phyloP scores from a whole-genome alignment of 2,797 vertebrate genomes.

The Poecilia gillii region DNA sequence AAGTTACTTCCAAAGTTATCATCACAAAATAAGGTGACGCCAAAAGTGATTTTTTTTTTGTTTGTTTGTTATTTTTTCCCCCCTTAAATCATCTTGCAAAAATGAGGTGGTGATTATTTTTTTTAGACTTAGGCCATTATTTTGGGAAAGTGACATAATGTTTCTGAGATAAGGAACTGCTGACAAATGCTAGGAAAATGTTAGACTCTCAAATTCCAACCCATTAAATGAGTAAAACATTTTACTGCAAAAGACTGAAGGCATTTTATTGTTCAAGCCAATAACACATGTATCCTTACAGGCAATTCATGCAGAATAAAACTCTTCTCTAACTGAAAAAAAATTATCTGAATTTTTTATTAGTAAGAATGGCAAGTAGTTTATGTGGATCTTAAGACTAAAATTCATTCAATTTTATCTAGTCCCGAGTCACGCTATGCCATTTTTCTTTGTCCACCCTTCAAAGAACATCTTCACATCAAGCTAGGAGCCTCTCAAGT shows the following conservation, averaged over 20 bases:
- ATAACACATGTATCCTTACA: not conserved
- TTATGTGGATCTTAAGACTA: not conserved
- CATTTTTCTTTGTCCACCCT: not conserved
- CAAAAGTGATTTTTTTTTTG: too few relatives aligned
- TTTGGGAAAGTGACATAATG: not conserved
- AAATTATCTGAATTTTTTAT: not conserved
- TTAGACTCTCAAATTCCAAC: not conserved
- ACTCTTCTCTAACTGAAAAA: not conserved
- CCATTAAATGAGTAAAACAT: not conserved
- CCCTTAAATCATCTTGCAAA: too few relatives aligned
- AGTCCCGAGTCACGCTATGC: not conserved
- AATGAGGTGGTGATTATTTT: too few relatives aligned
- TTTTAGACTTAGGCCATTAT: too few relatives aligned
- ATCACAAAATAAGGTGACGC: too few relatives aligned
- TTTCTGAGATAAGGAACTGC: not conserved
- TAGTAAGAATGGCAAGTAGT: not conserved
- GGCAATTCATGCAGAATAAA: not conserved
- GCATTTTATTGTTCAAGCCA: not conserved
- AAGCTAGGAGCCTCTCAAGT: constrained; percentile 24
- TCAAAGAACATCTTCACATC: constrained; percentile 9
- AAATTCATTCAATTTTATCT: not conserved
- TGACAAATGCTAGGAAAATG: not conserved
- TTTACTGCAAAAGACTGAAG: not conserved
- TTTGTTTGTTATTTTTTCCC: too few relatives aligned
- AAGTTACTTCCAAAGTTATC: not conserved